Evolutionary conservation across 2,888 invertebrate species (phyloP).

Genomic region (Trachelus tabidus): DNA sequence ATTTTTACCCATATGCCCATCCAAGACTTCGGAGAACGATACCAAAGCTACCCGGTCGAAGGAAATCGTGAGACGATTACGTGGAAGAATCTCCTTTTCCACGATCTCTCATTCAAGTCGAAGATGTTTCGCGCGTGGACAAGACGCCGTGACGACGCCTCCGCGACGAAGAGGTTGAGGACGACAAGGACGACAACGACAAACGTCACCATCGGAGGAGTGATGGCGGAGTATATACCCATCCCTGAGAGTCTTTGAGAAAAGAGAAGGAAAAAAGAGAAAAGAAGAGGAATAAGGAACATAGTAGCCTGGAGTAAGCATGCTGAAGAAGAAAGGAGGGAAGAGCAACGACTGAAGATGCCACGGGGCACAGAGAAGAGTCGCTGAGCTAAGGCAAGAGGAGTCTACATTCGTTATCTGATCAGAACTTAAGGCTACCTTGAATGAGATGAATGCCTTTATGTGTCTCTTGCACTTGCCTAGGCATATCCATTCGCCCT

Average conservation of each 20-base stretch:
- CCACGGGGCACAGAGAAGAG: constrained; percentile 26
- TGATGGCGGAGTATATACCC: background rate
- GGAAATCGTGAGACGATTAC: background rate
- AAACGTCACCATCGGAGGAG: background rate
- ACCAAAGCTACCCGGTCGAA: background rate
- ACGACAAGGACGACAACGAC: background rate
- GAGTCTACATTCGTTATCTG: constrained; percentile 64
- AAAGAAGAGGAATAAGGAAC: constrained; percentile 13
- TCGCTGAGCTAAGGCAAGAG: constrained; percentile 28
- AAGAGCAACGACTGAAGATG: constrained; percentile 20
- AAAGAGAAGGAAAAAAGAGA: constrained; percentile 7
- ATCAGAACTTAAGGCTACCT: constrained; percentile 63
- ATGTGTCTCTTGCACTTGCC: constrained; percentile 64
- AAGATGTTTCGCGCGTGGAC: constrained; percentile 36
- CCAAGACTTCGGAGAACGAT: background rate
- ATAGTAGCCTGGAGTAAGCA: constrained; percentile 14
- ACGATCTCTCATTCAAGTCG: background rate
- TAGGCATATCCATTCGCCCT: constrained; percentile 62
- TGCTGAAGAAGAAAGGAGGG: constrained; percentile 10
- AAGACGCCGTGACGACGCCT: constrained; percentile 13
- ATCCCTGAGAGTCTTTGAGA: background rate
- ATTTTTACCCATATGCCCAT: background rate
- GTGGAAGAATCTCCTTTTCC: background rate
- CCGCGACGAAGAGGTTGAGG: background rate
- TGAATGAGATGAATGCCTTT: constrained; percentile 65